phyloP scores from a whole-genome alignment of 1,140 invertebrate species.

The Cataglyphis hispanica region DNA sequence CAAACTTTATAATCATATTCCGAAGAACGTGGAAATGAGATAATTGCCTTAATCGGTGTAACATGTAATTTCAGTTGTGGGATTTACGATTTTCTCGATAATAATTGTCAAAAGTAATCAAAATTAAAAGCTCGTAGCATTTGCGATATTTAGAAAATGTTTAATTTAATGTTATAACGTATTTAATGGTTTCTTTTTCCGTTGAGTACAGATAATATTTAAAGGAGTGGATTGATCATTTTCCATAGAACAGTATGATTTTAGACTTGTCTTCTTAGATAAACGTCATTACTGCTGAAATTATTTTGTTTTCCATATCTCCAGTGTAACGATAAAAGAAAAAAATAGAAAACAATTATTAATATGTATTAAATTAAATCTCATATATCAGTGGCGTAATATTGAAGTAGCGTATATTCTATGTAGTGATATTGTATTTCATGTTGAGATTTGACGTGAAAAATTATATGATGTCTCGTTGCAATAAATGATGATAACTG shows the following conservation, averaged over 20 bases:
- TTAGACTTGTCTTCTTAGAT: neutral
- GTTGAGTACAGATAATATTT: neutral
- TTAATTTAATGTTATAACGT: conserved; percentile 16
- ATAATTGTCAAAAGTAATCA: conserved; percentile 4
- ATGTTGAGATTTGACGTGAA: conserved; percentile 11
- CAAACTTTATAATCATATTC: conserved; percentile 31
- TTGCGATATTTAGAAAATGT: neutral
- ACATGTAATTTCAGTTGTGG: no score
- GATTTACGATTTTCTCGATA: neutral
- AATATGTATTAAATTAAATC: neutral
- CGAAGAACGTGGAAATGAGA: conserved; percentile 46
- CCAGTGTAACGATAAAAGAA: conserved; percentile 13
- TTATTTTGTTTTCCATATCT: conserved; percentile 3
- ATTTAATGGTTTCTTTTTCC: neutral
- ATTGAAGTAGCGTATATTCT: conserved; percentile 37
- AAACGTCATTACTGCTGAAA: neutral
- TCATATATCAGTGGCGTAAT: conserved; percentile 7
- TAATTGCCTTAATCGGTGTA: neutral
- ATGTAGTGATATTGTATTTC: neutral
- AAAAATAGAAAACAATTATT: conserved; percentile 26
- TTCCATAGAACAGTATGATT: neutral
- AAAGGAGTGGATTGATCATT: conserved; percentile 18
- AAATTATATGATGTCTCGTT: neutral
- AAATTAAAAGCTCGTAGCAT: neutral
- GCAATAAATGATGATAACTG: conserved; percentile 16